Percentiles rank a stretch among this genome's conserved stretches.
Conservation (phyloP, 2,113 vertebrate species). For the Stigmatopora nigra region DNA sequence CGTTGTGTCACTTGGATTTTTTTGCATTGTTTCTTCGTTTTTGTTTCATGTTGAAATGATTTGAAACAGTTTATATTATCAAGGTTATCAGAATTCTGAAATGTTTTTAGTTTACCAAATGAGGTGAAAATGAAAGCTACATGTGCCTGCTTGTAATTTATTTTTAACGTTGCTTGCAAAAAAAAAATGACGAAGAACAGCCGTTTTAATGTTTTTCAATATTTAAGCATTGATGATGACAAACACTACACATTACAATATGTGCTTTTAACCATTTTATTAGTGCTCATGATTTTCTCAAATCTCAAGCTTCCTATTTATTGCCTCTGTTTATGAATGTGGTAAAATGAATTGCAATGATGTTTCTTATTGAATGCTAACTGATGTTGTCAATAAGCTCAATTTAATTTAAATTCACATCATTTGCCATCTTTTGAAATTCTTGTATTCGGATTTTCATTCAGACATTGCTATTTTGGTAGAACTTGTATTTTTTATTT, state of each 20-base stretch:
- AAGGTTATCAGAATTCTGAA: background rate
- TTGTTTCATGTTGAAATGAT: constrained; percentile 6
- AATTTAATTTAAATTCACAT: constrained; percentile 43
- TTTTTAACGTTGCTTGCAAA: constrained; percentile 9
- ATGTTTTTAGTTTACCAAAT: constrained; percentile 11
- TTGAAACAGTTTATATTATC: background rate
- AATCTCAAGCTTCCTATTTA: constrained; percentile 14
- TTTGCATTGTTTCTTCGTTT: constrained; percentile 21
- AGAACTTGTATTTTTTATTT: constrained; percentile 59
- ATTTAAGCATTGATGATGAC: constrained; percentile 6
- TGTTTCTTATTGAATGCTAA: constrained; percentile 55
- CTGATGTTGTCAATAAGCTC: constrained; percentile 39
- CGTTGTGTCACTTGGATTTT: constrained; percentile 17
- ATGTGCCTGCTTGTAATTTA: background rate
- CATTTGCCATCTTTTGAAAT: constrained; percentile 20
- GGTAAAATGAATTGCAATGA: constrained; percentile 38
- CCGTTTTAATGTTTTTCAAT: constrained; percentile 13
- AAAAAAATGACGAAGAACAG: background rate
- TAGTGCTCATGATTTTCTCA: background rate
- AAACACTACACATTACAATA: background rate
- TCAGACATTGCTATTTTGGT: constrained; percentile 61
- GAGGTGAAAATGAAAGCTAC: constrained; percentile 5
- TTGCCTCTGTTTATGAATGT: constrained; percentile 49
- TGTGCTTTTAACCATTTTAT: constrained; percentile 13
- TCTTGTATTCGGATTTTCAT: constrained; percentile 36